Evolutionary conservation across 1,140 invertebrate species (phyloP).

Genomic region (Drosophila jambulina): DNA sequence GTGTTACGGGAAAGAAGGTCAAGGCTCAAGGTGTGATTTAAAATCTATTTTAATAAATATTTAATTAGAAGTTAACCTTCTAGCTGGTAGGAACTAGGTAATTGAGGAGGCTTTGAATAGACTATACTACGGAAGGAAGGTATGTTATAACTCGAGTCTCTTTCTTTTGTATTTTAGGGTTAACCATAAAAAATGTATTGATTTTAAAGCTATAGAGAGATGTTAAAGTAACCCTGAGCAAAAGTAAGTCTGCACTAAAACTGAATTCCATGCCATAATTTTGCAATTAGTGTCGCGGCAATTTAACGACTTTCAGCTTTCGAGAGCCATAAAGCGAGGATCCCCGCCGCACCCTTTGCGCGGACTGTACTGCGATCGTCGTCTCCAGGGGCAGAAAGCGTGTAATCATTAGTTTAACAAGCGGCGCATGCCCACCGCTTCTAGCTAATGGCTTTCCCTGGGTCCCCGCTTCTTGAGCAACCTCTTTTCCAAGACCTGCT

Average conservation of each 20-base stretch:
- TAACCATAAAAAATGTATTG: background rate
- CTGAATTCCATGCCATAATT: conserved; percentile 4
- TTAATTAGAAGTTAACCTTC: background rate
- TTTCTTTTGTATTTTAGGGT: background rate
- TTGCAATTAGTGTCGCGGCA: conserved; percentile 16
- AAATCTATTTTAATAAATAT: conserved; percentile 36
- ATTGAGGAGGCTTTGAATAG: background rate
- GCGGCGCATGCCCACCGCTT: conserved; percentile 56
- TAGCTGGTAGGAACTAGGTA: too few species aligned
- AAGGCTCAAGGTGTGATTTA: conserved; percentile 21
- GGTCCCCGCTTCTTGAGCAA: conserved; percentile 24
- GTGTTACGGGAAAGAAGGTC: conserved; percentile 36
- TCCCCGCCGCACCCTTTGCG: conserved; percentile 27
- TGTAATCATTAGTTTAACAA: conserved; percentile 74
- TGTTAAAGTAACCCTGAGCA: background rate
- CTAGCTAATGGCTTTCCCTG: conserved; percentile 12
- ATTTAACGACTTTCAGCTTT: conserved; percentile 42
- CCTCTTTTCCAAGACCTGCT: conserved; percentile 43
- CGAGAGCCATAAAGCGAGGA: conserved; percentile 26
- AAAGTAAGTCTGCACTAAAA: conserved; percentile 31
- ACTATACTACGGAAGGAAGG: background rate
- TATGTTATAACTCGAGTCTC: background rate
- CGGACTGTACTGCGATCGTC: conserved; percentile 27
- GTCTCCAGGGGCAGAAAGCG: conserved; percentile 68
- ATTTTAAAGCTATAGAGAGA: background rate